Conservation (phyloP, 2,113 vertebrate species). For the Myotis yumanensis region DNA sequence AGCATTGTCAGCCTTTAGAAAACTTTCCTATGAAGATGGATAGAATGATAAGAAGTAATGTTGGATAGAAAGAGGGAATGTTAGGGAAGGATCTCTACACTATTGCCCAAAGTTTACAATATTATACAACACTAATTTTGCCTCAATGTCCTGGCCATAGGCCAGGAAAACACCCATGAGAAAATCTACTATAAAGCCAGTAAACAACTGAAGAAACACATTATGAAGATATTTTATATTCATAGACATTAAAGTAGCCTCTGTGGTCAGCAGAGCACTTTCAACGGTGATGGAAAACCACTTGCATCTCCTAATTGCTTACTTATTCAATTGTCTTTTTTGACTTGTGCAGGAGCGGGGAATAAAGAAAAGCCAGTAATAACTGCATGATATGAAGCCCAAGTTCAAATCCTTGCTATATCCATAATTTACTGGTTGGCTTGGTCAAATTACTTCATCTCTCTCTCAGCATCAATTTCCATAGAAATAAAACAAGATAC, state of each 20-base stretch:
- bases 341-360: neutral
- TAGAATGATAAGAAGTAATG: conserved; percentile 3
- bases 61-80: neutral
- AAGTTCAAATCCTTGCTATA: neutral
- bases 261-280: conserved; percentile 51
- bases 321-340: conserved; percentile 14
- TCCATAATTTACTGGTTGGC: neutral
- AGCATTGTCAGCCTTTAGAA: neutral
- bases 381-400: neutral
- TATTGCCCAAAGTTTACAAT: conserved; percentile 23
- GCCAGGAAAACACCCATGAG: conserved; percentile 28
- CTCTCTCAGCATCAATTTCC: neutral
- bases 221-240: conserved; percentile 66
- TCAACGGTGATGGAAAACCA: conserved; percentile 61
- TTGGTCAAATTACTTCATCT: neutral
- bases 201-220: conserved; percentile 60
- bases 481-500: neutral
- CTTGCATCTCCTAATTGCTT: conserved; percentile 53
- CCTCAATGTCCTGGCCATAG: conserved; percentile 28
- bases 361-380: conserved; percentile 22
- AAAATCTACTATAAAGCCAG: conserved; percentile 2
- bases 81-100: neutral
- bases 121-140: conserved; percentile 51
- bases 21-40: neutral
- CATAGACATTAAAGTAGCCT: conserved; percentile 34